Percentiles rank a stretch among this genome's conserved stretches.
Conservation (phyloP, 2,888 invertebrate genomes). For the Athalia rosae region DNA sequence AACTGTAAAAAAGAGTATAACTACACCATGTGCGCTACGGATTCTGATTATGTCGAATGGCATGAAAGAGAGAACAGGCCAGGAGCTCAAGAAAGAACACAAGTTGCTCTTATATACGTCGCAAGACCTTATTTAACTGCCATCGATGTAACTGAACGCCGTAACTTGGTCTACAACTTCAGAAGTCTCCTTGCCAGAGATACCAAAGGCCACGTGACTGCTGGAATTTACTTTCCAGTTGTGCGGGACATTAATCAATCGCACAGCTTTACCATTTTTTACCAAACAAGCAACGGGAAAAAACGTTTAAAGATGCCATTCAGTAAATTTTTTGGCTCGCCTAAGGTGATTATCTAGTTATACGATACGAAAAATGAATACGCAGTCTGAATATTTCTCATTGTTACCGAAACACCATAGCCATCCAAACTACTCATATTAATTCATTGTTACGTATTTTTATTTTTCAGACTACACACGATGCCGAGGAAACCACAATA, state of each 20-base stretch:
- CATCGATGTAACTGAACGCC: conserved; percentile 90
- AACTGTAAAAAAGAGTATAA: conserved; percentile 89
- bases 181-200: conserved; percentile 88
- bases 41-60: conserved; percentile 89
- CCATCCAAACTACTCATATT: background rate
- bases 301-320: conserved; percentile 86
- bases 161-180: conserved; percentile 91
- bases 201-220: conserved; percentile 87
- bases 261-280: conserved; percentile 83
- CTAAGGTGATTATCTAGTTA: conserved; percentile 74
- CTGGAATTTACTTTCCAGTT: conserved; percentile 91
- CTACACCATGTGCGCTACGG: conserved; percentile 83
- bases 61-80: conserved; percentile 85
- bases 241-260: conserved; percentile 73
- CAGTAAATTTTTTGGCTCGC: conserved; percentile 78
- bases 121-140: conserved; percentile 87
- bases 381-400: background rate
- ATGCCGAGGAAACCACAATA: conserved; percentile 76
- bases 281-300: conserved; percentile 81
- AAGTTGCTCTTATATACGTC: conserved; percentile 86
- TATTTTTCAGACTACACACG: conserved; percentile 53
- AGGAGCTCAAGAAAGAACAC: conserved; percentile 77
- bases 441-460: conserved; percentile 36
- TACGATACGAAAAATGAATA: background rate
- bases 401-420: background rate